Base-by-base conservation (phyloP, 2,113 vertebrate species). In the Dasyornis broadbenti region DNA sequence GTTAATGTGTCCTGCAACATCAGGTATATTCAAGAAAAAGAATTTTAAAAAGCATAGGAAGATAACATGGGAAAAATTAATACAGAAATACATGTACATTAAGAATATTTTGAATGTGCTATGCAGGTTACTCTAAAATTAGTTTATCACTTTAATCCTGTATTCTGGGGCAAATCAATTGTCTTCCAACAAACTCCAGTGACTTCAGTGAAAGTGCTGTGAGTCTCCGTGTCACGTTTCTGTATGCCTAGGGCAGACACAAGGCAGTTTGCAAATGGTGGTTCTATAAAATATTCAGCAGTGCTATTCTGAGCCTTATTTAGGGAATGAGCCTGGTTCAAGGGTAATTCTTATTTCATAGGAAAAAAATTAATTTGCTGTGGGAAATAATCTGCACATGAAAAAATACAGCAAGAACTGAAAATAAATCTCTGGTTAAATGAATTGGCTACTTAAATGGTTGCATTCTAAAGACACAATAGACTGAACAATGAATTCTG, bases 111-210 rank as follows among this genome's bases (percentile, higher is more conserved):
- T 91, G 40, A 19, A 81, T 63, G 31, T 86, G 53, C 64, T 95
- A 21, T 54, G 59, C 73, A 80, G 33, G 15, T 95, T 89, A 77
- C 60, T 79, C 50, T 86, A 93, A 93, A 92, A 81, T 95, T 90
- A 94, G 45, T 33, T 93, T 68, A 37, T 89, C 7, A 18, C 8
- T 69, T 68, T 45, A 80, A 61, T 69, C 16, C 13, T 71, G 30
- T 47, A 45, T 76, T 49, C 60, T 64, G 22, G 24, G 15, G 13
- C 49, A 87, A 60, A 79, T 49, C 19, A 61, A 30, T 35, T 53
- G n/a, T 49, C 45, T 71, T 87, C 65, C 45, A 72, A 42, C 28
- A 76, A 85, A 82, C 8, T 44, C 11, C 66, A 63, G 5, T 49
- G 30, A 56, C 30, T 85, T 70, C 15, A 73, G 35, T 16, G 33